Base-by-base conservation (phyloP, 2,888 invertebrate genomes). In the Agrochola lota region DNA sequence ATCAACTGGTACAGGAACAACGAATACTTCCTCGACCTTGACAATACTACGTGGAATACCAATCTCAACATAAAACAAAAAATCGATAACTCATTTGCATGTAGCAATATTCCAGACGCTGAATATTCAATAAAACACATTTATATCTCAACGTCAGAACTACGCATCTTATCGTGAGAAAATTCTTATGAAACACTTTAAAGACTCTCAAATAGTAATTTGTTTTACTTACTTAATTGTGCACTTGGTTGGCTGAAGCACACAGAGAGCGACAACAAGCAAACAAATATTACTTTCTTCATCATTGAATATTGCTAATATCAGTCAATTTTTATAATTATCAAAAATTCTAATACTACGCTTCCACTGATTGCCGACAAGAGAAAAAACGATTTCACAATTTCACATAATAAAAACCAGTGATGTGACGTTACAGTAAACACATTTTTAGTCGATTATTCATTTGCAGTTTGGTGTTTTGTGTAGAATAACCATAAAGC, bases 251-350 rank as follows among this genome's bases (percentile, higher is more conserved):
- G 87, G 88, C 94, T 93, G 74, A 94, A 85, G 87, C 95, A 93
- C 84, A 93, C 84, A 66, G 94, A 93, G 17, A 96, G 83, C 60
- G 95, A 93, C 72, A 96, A 86, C 78, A 96, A 91, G 91, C 95
- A 95, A 85, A 96, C 89, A 88, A 95, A 91, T 88, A 94, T 91
- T 81, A 95, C 91, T 91, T 92, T 93, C 91, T 95, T 95, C 96
- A 95, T 96, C 81, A 80, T 88, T 70, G 77, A 81, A 80, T 78
- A 80, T 81, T 52, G 85, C 43, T 86, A 77, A 90, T 87, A 80
- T 80, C 86, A 85, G 86, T 85, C 81, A 80, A 83, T 59, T 85
- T 60, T 57, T 84, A 80, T 85, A 82, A 66, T 78, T 84, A 78
- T 81, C 83, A 76, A 83, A 86, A 84, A 85, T 73, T 64, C 57